Evolutionary conservation across 2,797 vertebrate genomes (phyloP).

Genomic region (Thamnophis elegans): DNA sequence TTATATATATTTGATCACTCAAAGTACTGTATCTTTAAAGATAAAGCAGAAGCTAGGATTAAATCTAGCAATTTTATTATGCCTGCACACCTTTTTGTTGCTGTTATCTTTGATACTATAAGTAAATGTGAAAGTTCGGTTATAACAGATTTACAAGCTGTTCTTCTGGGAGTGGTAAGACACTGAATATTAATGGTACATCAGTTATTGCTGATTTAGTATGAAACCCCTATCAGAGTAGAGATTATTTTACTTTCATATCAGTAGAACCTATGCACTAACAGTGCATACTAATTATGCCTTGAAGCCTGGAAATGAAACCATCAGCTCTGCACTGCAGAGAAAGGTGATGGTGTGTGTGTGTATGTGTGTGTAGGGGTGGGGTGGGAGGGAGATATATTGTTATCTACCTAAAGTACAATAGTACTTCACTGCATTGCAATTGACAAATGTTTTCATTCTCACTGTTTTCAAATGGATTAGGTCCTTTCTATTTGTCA

Average conservation of each 20-base stretch:
- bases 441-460: neutral
- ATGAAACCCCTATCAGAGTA: conserved; percentile 9
- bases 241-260: conserved; percentile 25
- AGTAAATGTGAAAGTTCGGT: conserved; percentile 49
- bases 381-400: neutral
- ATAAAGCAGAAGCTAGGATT: neutral
- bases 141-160: conserved; percentile 46
- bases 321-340: neutral
- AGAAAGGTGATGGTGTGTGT: no score
- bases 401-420: neutral
- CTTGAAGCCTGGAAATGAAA: conserved; percentile 10
- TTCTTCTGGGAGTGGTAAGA: conserved; percentile 53
- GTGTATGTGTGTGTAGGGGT: no score
- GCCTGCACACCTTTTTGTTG: conserved; percentile 40
- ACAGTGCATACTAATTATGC: conserved; percentile 4
- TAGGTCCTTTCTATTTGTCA: neutral
- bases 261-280: conserved; percentile 35
- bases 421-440: neutral
- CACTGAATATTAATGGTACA: conserved; percentile 19
- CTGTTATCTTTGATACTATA: conserved; percentile 43
- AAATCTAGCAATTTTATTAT: conserved; percentile 47
- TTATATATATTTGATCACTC: conserved; percentile 43
- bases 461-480: conserved; percentile 8
- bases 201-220: conserved; percentile 32
- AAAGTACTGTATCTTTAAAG: conserved; percentile 37